A percentile compares a stretch with the other conserved stretches of the same genome.
These are phyloP conservation scores for Apis cerana DNA, from an alignment of 1,140 invertebrate genomes.

Conservation along the genomic window DNA sequence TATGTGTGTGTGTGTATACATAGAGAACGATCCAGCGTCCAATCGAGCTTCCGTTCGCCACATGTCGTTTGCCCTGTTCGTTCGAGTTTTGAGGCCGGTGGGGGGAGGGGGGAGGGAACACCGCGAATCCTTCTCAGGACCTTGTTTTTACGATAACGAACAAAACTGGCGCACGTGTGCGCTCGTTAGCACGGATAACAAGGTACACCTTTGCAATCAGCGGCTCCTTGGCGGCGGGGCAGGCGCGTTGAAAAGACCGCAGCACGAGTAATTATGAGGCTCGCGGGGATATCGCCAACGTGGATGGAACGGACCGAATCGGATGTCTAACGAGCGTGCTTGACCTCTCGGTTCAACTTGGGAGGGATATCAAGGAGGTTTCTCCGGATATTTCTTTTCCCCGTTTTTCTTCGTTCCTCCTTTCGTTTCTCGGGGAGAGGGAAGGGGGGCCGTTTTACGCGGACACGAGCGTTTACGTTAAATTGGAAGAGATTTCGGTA, in stretches of 20 bases:
- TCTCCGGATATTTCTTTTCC: neutral
- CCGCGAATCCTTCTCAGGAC: neutral
- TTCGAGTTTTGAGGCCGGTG: neutral
- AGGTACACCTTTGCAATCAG: conserved; percentile 51
- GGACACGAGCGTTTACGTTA: neutral
- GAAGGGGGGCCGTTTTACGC: neutral
- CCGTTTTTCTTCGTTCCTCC: neutral
- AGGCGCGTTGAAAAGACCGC: neutral
- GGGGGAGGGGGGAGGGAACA: neutral
- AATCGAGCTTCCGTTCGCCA: conserved; percentile 45
- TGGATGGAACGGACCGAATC: neutral
- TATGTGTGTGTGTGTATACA: too few relatives aligned
- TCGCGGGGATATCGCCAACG: conserved; percentile 18
- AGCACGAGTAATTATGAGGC: conserved; percentile 24
- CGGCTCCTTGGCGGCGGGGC: conserved; percentile 28
- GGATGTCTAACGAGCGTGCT: conserved; percentile 18
- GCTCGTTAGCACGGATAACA: conserved; percentile 59
- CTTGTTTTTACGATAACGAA: conserved; percentile 62
- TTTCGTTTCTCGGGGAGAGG: too few relatives aligned
- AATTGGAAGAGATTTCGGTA: neutral
- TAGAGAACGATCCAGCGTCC: neutral
- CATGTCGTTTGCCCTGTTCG: neutral
- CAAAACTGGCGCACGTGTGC: conserved; percentile 47
- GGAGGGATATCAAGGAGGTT: neutral
- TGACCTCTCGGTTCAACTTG: conserved; percentile 17